A percentile compares a stretch with the other conserved stretches of the same genome.
Conservation (phyloP, 35 echinoderm and acorn worm species). For the Apostichopus californicus region DNA sequence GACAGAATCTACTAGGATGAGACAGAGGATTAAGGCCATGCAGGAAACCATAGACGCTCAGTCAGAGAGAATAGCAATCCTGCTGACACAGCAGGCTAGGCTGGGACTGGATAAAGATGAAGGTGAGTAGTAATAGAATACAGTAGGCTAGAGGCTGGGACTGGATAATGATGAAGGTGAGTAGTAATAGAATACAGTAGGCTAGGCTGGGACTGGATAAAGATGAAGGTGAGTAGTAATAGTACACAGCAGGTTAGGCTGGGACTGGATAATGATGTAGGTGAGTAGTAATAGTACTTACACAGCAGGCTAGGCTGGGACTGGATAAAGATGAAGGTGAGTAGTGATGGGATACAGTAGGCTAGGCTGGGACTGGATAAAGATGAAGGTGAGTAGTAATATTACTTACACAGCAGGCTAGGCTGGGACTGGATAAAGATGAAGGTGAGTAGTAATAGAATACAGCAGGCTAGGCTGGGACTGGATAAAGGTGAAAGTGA, state of each 20-base stretch:
- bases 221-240: conserved; percentile 29
- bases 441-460: conserved; percentile 19
- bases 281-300: conserved; percentile 68
- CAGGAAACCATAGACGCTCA: conserved; percentile 94
- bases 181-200: too few species aligned
- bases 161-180: too few species aligned
- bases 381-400: too few species aligned
- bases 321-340: too few species aligned
- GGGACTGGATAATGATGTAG: conserved; percentile 36
- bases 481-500: conserved; percentile 46
- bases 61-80: conserved; percentile 74
- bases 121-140: too few species aligned
- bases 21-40: conserved; percentile 81
- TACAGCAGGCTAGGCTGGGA: conserved; percentile 56
- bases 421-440: conserved; percentile 6
- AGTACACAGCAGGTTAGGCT: conserved; percentile 52
- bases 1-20: conserved; percentile 73
- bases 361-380: too few species aligned
- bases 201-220: conserved; percentile 10
- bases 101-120: too few species aligned
- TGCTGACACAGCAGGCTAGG: conserved; percentile 80
- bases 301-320: not conserved
- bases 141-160: too few species aligned
- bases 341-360: too few species aligned
- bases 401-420: not conserved